Evolutionary conservation across 2,797 vertebrate species (phyloP).

Genomic region (Chanos chanos): DNA sequence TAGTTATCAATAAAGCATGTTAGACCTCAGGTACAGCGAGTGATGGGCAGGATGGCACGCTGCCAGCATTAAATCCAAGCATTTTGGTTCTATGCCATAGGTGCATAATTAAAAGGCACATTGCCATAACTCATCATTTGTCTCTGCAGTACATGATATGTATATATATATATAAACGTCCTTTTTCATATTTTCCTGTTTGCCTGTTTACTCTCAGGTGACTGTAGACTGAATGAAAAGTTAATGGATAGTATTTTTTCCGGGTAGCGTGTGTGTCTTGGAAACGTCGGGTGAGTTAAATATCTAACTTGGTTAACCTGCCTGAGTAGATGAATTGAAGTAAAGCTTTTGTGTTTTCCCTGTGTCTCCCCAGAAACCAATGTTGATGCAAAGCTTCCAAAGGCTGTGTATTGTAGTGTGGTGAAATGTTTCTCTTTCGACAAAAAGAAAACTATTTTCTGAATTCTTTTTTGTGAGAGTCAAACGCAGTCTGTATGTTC

Average conservation of each 20-base stretch:
- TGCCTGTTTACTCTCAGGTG: too few species aligned
- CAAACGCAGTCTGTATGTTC: slow-evolving; percentile 16
- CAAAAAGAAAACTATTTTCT: background rate
- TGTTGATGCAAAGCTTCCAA: background rate
- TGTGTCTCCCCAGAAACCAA: background rate
- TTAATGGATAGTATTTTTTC: background rate
- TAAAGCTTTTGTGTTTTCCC: background rate
- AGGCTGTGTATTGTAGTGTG: background rate
- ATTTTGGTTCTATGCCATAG: slow-evolving; percentile 44
- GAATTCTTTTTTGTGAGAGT: background rate
- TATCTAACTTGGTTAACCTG: background rate
- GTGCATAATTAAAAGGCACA: slow-evolving; percentile 27
- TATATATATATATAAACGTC: too few species aligned
- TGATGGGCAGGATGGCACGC: slow-evolving; percentile 45
- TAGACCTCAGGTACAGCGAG: slow-evolving; percentile 15
- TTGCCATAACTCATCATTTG: slow-evolving; percentile 4
- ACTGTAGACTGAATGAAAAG: too few species aligned
- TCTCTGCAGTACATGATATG: background rate
- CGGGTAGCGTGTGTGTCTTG: background rate
- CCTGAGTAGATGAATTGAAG: background rate
- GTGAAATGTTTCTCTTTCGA: slow-evolving; percentile 1
- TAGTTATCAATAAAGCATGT: slow-evolving; percentile 53
- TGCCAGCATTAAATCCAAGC: slow-evolving; percentile 48
- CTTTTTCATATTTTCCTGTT: too few species aligned
- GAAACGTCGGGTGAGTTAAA: background rate